Percentiles rank a stretch among this genome's conserved stretches.
phyloP scores from a whole-genome alignment of 2,113 vertebrate species.

The Perca schrenkii region DNA sequence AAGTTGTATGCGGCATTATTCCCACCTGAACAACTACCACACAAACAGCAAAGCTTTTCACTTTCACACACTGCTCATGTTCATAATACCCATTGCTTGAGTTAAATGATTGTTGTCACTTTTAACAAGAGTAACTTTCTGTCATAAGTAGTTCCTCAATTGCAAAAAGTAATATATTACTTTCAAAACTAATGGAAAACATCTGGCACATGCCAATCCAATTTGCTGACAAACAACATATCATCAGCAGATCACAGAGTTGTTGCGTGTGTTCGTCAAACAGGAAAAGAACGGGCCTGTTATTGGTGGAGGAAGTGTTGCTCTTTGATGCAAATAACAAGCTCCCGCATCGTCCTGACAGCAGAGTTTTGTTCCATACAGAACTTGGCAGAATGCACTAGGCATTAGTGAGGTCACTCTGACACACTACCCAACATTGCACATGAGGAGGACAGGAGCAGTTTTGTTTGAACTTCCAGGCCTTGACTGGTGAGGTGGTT shows the following conservation, averaged over 20 bases:
- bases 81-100: neutral
- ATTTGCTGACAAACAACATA: constrained; percentile 11
- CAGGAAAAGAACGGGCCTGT: constrained; percentile 5
- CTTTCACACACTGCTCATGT: neutral
- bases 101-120: neutral
- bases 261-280: constrained; percentile 7
- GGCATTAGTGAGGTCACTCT: constrained; percentile 24
- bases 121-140: neutral
- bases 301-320: constrained; percentile 4
- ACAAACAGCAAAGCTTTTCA: neutral
- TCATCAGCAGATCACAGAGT: constrained; percentile 11
- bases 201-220: fast-evolving
- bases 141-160: neutral
- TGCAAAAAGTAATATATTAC: neutral
- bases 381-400: neutral
- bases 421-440: constrained; percentile 12
- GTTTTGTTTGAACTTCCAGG: constrained; percentile 40
- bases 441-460: constrained; percentile 4
- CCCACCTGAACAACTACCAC: neutral
- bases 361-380: constrained; percentile 30
- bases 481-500: constrained; percentile 38
- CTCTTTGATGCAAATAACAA: constrained; percentile 20
- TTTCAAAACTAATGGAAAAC: neutral
- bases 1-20: neutral
- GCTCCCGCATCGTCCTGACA: neutral